Evolutionary conservation across 2,113 vertebrate species (phyloP), one percentile per base, ranked within the genome.

Genomic region (Verasper variegatus): DNA sequence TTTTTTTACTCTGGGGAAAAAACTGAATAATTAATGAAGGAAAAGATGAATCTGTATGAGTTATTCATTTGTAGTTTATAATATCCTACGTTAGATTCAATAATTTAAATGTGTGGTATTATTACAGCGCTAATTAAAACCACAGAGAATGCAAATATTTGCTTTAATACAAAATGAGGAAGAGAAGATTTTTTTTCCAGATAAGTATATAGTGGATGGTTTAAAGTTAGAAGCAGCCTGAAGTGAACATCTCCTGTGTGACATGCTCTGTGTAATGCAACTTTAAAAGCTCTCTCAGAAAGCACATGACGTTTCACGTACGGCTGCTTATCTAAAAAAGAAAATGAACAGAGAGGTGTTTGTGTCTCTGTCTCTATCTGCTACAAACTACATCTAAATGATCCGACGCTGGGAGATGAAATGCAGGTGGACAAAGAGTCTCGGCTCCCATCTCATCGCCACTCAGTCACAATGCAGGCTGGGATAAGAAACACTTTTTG

Each of bases 1-100:
- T 31, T 82, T 52, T 66, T 81, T 74, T 60, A 56, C 58, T 56
- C 63, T 31, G 31, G 54, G 62, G 59, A 76, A 24, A 6, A 11
- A 21, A 31, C 26, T 88, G 56, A 90, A 92, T 89, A 79, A 88
- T 79, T 83, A 73, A 88, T 88, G 24, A 73, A 68, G 66, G 77
- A 83, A 83, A 66, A 51, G 17, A 77, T 81, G 69, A 83, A 87
- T 76, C 23, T 73, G 42, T 3, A 55, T 21, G 21, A 70, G 6
- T 55, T 70, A 80, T 42, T 66, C n/a, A 40, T 74, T 23, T 61
- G 42, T 71, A 26, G 45, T 4, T 54, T 71, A 57, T 66, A 82
- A 80, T 82, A 76, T 73, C 14, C 35, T 64, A 45, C 81, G 89
- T 82, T 83, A 63, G 24, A 87, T 84, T 77, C 71, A 70, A 27